Evolutionary conservation across 2,113 vertebrate species (phyloP).

Genomic region (Prionailurus viverrinus): DNA sequence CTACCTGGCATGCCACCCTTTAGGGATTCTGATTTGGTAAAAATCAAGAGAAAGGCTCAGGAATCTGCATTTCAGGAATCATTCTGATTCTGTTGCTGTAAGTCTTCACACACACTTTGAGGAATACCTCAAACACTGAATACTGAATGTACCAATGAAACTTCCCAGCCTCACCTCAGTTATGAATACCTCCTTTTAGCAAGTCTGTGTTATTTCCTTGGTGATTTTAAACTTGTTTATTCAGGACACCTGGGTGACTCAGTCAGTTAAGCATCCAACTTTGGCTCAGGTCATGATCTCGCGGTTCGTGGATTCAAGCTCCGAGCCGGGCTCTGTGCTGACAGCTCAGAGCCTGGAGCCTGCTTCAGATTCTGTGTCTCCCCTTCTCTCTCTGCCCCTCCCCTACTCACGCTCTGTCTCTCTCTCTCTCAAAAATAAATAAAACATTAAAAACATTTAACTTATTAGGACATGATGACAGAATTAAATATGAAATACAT

Average conservation of each 20-base stretch:
- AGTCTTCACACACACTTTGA: background rate
- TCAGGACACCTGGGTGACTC: background rate
- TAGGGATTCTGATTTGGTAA: background rate
- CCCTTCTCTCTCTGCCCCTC: no score
- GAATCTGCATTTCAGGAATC: background rate
- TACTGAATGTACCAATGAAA: background rate
- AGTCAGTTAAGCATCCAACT: no score
- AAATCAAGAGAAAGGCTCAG: background rate
- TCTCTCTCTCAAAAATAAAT: no score
- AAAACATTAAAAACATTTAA: background rate
- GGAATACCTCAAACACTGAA: background rate
- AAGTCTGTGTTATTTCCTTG: background rate
- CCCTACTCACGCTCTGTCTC: no score
- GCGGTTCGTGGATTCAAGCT: no score
- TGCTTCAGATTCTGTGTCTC: no score
- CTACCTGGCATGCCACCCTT: background rate
- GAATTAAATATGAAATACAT: background rate
- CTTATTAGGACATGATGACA: background rate
- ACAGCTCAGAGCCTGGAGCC: no score
- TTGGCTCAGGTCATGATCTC: no score
- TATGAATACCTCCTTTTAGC: background rate
- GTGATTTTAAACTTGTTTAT: slow-evolving; percentile 32
- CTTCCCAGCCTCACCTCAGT: background rate
- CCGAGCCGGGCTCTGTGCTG: no score
- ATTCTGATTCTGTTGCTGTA: background rate